Evolutionary conservation across 1,140 invertebrate species (phyloP).

Genomic region (Pantala flavescens): DNA sequence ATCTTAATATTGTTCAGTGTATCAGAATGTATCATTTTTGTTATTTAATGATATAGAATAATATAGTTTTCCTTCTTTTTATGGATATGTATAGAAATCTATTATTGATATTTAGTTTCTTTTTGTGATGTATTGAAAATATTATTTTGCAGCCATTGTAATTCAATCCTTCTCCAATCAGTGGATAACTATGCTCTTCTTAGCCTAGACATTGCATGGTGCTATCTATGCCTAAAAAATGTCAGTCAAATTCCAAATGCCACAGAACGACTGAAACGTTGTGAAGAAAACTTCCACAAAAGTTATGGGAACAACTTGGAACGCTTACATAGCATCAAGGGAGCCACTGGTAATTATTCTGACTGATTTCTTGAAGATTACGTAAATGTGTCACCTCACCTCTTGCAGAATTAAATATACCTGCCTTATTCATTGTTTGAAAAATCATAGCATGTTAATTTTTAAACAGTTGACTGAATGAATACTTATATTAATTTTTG

Average conservation of each 20-base stretch:
- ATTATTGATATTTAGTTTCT: too few relatives aligned
- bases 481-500: too few relatives aligned
- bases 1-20: too few relatives aligned
- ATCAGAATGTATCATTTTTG: too few relatives aligned
- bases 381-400: too few relatives aligned
- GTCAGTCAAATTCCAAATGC: constrained; percentile 61
- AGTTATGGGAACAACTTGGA: constrained; percentile 62
- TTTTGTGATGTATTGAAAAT: constrained; percentile 19
- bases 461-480: too few relatives aligned
- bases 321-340: constrained; percentile 56
- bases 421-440: too few relatives aligned
- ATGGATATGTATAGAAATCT: too few relatives aligned
- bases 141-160: constrained; percentile 47
- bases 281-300: constrained; percentile 51
- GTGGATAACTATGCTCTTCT: constrained; percentile 74
- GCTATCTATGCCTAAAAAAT: constrained; percentile 62
- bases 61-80: too few relatives aligned
- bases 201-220: constrained; percentile 75
- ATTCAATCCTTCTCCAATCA: constrained; percentile 49
- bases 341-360: constrained; percentile 38
- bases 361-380: constrained; percentile 10
- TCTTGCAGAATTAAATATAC: too few relatives aligned
- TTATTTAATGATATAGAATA: too few relatives aligned
- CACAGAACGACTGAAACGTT: constrained; percentile 47
- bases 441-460: too few relatives aligned